Evolutionary conservation across 1,140 invertebrate species (phyloP).

Genomic region (Bombus vancouverensis): DNA sequence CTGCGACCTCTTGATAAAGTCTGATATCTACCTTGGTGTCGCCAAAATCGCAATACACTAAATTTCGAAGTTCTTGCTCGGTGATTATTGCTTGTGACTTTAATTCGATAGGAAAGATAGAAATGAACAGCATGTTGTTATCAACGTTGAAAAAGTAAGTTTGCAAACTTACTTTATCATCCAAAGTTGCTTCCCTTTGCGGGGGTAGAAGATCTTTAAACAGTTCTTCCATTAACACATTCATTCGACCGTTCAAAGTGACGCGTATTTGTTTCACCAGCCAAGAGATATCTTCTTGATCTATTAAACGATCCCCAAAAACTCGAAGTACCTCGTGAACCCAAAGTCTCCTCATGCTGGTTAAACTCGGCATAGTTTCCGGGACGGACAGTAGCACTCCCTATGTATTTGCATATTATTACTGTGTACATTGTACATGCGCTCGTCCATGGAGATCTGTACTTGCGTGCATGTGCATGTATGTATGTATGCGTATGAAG

Average conservation of each 20-base stretch:
- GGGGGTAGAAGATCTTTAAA: constrained; percentile 73
- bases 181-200: neutral
- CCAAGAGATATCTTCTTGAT: constrained; percentile 92
- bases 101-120: neutral
- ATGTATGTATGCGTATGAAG: too few species aligned
- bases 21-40: constrained; percentile 96
- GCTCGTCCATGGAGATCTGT: too few species aligned
- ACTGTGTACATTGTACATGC: neutral
- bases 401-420: constrained; percentile 79
- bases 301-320: constrained; percentile 95
- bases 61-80: constrained; percentile 91
- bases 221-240: constrained; percentile 79
- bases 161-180: neutral
- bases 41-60: constrained; percentile 97
- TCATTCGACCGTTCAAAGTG: constrained; percentile 85
- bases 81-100: constrained; percentile 83
- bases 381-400: constrained; percentile 96
- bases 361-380: constrained; percentile 94
- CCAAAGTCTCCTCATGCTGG: constrained; percentile 95
- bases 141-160: neutral
- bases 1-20: constrained; percentile 93
- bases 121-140: neutral
- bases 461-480: too few species aligned
- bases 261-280: constrained; percentile 87
- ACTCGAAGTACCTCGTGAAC: constrained; percentile 97